These are phyloP conservation scores for Agriopis leucophaearia DNA, from an alignment of 2,888 invertebrate genomes.

Conservation along the genomic window DNA sequence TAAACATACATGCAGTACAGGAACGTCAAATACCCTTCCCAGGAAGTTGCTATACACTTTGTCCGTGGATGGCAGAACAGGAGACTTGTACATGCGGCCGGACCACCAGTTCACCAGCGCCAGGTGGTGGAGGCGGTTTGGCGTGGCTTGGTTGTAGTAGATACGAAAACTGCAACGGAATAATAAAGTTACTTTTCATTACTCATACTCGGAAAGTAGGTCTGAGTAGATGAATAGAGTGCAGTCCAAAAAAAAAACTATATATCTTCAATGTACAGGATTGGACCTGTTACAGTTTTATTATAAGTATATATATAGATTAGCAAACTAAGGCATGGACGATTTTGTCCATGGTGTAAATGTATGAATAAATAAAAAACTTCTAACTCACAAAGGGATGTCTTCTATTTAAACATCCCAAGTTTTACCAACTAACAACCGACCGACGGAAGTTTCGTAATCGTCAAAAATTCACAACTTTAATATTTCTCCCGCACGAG, in stretches of 20 bases:
- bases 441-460: background rate
- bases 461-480: slow-evolving; percentile 23
- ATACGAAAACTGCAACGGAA: slow-evolving; percentile 86
- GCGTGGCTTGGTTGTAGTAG: slow-evolving; percentile 90
- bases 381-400: background rate
- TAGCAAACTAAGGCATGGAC: no score
- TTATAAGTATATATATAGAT: no score
- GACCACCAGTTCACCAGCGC: slow-evolving; percentile 92
- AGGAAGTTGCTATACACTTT: slow-evolving; percentile 89
- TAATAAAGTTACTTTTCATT: background rate
- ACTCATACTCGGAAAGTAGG: no score
- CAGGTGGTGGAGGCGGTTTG: slow-evolving; percentile 86
- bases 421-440: background rate
- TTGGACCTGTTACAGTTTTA: no score
- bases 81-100: slow-evolving; percentile 88
- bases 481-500: slow-evolving; percentile 45
- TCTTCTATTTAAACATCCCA: background rate
- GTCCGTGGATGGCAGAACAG: slow-evolving; percentile 87
- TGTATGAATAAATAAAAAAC: no score
- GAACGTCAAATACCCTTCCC: slow-evolving; percentile 88
- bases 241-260: no score
- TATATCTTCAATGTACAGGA: no score
- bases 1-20: slow-evolving; percentile 89
- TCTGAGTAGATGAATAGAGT: no score
- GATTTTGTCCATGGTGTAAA: no score